Evolutionary conservation across 2,888 invertebrate species (phyloP), one percentile per base, ranked within the genome.

Genomic region (Fragum whitleyi): DNA sequence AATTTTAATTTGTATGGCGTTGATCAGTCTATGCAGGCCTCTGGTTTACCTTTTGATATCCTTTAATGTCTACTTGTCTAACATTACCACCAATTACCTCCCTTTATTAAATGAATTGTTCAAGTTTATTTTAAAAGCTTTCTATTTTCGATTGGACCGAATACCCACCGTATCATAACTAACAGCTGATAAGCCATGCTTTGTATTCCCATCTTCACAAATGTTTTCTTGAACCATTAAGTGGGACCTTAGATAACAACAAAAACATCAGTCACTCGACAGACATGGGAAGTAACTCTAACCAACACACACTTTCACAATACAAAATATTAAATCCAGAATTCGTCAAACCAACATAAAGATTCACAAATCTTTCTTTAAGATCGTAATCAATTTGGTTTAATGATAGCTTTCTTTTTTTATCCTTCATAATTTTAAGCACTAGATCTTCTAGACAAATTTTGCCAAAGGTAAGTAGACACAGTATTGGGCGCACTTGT

Each of bases 1-100:
- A 75, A 83, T 61, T 83, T 79, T 83, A 83, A 83, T 83, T 79
- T 73, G 76, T 11, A 53, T 74, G 83, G 83, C 83, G 83, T 32
- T 62, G 59, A 32, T 70, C n/a, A 65, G 79, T 79, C 83, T 79
- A 29, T 26, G 23, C 26, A 55, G 71, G 69, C n/a, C 28, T 32
- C 61, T 68, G 61, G 59, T 36, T 42, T 62, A 59, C 59, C 59
- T 59, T 77, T 42, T 39, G 39, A 26, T 59, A 62, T 70, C 68
- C 82, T 82, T 82, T 82, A 67, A 82, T 82, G 76, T 82, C 39
- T 23, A 61, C 36, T 36, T 32, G 53, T 51, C 47, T 53, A 42
- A 57, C 39, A 78, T 69, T 61, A 55, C 42, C 42, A 51, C 57
- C 65, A 82, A 82, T 82, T 82, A 76, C 68, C 75, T 73, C 75